These are phyloP conservation scores for Synchiropus splendidus DNA, from an alignment of 2,113 vertebrate genomes.

Conservation along the genomic window DNA sequence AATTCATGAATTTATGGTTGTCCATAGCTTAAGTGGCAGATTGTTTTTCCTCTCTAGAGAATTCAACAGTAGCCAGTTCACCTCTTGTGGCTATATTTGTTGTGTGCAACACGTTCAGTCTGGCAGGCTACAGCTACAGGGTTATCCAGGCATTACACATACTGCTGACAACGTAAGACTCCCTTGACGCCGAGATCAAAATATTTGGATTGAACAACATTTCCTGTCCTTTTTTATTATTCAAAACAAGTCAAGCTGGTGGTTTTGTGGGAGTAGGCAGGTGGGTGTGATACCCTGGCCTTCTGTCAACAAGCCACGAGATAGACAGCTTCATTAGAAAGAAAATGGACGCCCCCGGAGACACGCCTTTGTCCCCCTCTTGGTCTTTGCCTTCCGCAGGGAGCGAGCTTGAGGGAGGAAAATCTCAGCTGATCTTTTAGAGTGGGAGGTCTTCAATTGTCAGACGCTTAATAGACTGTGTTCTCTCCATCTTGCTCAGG, in stretches of 20 bases:
- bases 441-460: constrained; percentile 65
- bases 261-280: constrained; percentile 32
- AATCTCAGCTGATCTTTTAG: constrained; percentile 48
- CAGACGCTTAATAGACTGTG: constrained; percentile 63
- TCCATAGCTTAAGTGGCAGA: too few relatives aligned
- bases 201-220: neutral
- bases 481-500: constrained; percentile 43
- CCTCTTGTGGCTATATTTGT: too few relatives aligned
- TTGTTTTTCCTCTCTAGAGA: too few relatives aligned
- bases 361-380: constrained; percentile 37
- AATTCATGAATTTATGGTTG: too few relatives aligned
- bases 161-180: too few relatives aligned
- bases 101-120: too few relatives aligned
- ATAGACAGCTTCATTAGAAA: constrained; percentile 66
- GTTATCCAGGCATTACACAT: too few relatives aligned
- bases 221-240: constrained; percentile 3
- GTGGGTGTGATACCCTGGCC: constrained; percentile 43
- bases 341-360: constrained; percentile 48
- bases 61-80: too few relatives aligned
- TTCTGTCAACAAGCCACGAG: constrained; percentile 54
- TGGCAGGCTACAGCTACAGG: too few relatives aligned
- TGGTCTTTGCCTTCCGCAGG: constrained; percentile 36
- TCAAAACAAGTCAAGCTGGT: constrained; percentile 6
- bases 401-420: constrained; percentile 25
- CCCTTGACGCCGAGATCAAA: too few relatives aligned